These are phyloP conservation scores for Notospermus geniculatus DNA, from an alignment of 1,140 invertebrate genomes.

Conservation along the genomic window DNA sequence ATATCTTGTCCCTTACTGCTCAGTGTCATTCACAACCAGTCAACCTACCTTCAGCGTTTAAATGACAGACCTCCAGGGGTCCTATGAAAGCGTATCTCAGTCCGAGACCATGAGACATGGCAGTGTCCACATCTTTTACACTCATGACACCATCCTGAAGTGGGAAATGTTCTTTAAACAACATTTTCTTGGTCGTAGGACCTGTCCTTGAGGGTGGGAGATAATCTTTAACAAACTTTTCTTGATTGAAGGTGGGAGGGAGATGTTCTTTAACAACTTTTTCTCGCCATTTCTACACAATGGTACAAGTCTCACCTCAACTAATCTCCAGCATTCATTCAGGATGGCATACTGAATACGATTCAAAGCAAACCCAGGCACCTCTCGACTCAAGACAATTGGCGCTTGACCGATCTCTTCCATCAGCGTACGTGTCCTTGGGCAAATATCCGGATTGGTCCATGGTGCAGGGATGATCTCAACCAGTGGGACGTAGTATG, in stretches of 20 bases:
- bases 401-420: constrained; percentile 83
- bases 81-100: constrained; percentile 91
- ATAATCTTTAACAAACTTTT: too few species aligned
- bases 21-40: constrained; percentile 3
- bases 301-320: constrained; percentile 51
- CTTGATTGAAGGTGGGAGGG: neutral
- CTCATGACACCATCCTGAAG: constrained; percentile 65
- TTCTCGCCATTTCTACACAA: too few species aligned
- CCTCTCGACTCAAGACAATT: constrained; percentile 76
- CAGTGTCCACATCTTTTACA: constrained; percentile 83
- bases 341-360: constrained; percentile 91
- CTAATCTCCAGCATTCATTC: constrained; percentile 84
- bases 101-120: constrained; percentile 89
- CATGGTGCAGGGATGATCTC: constrained; percentile 92
- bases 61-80: constrained; percentile 84
- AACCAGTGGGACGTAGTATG: constrained; percentile 88
- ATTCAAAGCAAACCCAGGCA: constrained; percentile 87
- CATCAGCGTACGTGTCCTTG: constrained; percentile 74
- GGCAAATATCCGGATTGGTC: constrained; percentile 68
- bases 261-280: neutral
- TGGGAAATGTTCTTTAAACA: too few species aligned
- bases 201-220: too few species aligned
- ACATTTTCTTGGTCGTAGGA: too few species aligned
- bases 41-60: constrained; percentile 83
- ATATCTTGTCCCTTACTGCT: constrained; percentile 9